Evolutionary conservation across 2,113 vertebrate genomes (phyloP), one percentile per base, ranked within the genome.

Genomic region (Centrocercus urophasianus): DNA sequence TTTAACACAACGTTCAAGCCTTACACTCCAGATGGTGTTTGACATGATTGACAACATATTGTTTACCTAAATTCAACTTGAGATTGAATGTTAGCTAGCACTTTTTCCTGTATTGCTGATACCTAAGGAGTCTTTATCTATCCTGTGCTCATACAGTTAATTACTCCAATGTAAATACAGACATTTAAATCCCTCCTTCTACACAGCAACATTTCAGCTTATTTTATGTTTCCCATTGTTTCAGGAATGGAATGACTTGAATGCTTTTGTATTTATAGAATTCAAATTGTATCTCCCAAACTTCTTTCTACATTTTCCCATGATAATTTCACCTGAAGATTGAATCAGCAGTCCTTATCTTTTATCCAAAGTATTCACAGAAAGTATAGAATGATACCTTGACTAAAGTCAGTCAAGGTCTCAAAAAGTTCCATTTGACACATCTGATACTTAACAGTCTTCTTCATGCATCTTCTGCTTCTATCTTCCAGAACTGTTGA

Each of bases 21-120:
- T 88, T 36, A 66, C 15, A 34, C 10, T 85, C 75, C 83, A 94
- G 79, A 93, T 88, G 83, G 83, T 64, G 21, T 91, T 60, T 96
- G 69, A 85, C 67, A 80, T 67, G 67, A 63, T 3, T 89, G 90
- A 91, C 76, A 83, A 86, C 67, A 77, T 3, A 17, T 24, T 91
- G 79, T 94, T 95, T 96, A 95, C 56, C 43, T 60, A 89, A 73
- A 50, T 93, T 87, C 56, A 90, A 84, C 66, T n/a, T 67, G 45
- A 96, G 74, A 88, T 80, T 86, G 50, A 90, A 86, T 90, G 63
- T 50, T 93, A 93, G 64, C 2, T 6, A 50, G 73, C 56, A 70
- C 22, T 59, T 80, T 36, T 69, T 86, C 84, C 76, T 88, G 8
- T 45, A 77, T 14, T 56, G 42, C 42, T 91, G 60, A 93, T 28